Conservation (phyloP, 2,113 vertebrate species). For the Vulpes vulpes region DNA sequence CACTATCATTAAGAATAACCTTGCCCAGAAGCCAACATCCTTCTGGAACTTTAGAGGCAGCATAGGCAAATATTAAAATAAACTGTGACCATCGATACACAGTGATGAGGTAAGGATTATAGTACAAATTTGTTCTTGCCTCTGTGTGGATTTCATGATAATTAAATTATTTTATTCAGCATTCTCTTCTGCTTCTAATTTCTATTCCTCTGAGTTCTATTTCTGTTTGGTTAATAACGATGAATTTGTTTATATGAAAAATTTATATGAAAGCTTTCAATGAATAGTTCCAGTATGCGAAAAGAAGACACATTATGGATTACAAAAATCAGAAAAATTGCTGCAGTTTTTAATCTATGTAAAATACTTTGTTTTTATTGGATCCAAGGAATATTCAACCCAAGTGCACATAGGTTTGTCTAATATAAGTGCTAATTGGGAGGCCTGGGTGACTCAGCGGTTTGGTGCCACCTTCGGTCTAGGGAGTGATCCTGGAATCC, state of each 20-base stretch:
- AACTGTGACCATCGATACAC: neutral
- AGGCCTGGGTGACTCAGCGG: too few species aligned
- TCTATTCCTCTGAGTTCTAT: neutral
- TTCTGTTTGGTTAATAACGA: neutral
- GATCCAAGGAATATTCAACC: neutral
- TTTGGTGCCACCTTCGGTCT: too few species aligned
- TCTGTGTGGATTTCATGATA: neutral
- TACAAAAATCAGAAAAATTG: neutral
- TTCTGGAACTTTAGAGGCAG: neutral
- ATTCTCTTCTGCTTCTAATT: neutral
- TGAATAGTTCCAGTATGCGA: neutral
- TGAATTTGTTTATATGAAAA: neutral
- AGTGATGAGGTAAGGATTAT: neutral
- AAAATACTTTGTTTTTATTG: neutral
- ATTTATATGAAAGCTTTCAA: neutral
- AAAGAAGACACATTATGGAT: neutral
- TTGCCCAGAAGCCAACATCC: neutral
- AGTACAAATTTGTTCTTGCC: neutral
- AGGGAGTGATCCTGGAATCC: too few species aligned
- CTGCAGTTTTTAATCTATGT: neutral
- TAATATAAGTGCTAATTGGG: neutral
- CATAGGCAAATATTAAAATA: neutral
- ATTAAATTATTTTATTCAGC: neutral
- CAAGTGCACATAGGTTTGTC: neutral
- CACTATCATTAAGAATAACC: neutral